These are phyloP conservation scores for Marisa cornuarietis DNA, from an alignment of 1,140 invertebrate species.

Conservation along the genomic window DNA sequence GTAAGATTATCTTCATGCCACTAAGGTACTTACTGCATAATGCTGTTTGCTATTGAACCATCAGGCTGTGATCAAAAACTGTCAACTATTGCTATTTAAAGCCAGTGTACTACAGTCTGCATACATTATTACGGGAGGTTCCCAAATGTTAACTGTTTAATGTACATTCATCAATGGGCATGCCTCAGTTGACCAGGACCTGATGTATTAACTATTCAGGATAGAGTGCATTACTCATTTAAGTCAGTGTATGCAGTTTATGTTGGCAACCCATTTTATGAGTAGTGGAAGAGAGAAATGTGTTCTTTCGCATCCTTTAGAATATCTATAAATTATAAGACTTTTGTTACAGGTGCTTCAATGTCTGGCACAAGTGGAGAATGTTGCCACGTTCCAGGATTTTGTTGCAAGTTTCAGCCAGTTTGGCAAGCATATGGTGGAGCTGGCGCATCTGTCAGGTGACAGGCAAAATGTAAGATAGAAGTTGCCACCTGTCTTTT, in stretches of 20 bases:
- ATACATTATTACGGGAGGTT: background rate
- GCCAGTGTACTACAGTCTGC: background rate
- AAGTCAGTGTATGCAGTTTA: too few relatives aligned
- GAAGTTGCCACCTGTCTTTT: too few relatives aligned
- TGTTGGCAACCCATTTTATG: background rate
- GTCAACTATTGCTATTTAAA: too few relatives aligned
- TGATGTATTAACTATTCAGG: too few relatives aligned
- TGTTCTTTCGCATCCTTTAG: slow-evolving; percentile 4
- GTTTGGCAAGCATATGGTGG: slow-evolving; percentile 98
- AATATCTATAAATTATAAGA: too few relatives aligned
- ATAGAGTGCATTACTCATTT: background rate
- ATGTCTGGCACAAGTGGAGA: slow-evolving; percentile 76
- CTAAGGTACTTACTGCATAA: too few relatives aligned
- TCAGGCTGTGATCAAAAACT: too few relatives aligned
- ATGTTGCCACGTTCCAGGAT: slow-evolving; percentile 96
- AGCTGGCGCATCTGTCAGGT: slow-evolving; percentile 91
- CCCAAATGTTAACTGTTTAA: background rate
- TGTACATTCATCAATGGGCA: too few relatives aligned
- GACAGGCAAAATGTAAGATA: slow-evolving; percentile 68
- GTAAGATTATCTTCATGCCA: too few relatives aligned
- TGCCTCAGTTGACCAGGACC: too few relatives aligned
- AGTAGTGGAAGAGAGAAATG: background rate
- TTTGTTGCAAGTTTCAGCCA: slow-evolving; percentile 99
- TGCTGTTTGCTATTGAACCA: too few relatives aligned
- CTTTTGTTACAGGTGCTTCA: slow-evolving; percentile 61